Conservation (phyloP, 1,140 invertebrate species). For the Meteorus sp. region DNA sequence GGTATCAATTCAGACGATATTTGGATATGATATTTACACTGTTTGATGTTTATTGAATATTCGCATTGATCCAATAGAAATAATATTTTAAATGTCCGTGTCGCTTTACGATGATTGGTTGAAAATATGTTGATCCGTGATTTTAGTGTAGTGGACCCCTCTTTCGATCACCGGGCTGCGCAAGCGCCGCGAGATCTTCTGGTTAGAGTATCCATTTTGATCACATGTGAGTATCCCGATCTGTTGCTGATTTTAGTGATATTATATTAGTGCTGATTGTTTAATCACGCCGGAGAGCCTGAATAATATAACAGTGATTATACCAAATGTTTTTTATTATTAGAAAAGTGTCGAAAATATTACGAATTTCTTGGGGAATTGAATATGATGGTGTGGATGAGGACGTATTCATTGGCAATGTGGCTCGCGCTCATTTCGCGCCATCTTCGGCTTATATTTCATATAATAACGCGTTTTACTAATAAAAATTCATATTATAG, state of each 20-base stretch:
- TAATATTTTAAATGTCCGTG: slow-evolving; percentile 16
- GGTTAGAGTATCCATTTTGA: slow-evolving; percentile 66
- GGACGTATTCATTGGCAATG: slow-evolving; percentile 45
- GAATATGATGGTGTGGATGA: slow-evolving; percentile 35
- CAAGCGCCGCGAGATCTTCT: slow-evolving; percentile 60
- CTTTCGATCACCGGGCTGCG: slow-evolving; percentile 40
- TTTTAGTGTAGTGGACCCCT: slow-evolving; percentile 40
- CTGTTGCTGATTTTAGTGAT: slow-evolving; percentile 47
- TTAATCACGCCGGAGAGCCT: slow-evolving; percentile 33
- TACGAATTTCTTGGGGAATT: slow-evolving; percentile 6
- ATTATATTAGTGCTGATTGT: slow-evolving; percentile 49
- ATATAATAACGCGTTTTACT: slow-evolving; percentile 11
- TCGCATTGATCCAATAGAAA: slow-evolving; percentile 21
- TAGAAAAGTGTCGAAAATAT: slow-evolving; percentile 18
- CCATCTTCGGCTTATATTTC: slow-evolving; percentile 40
- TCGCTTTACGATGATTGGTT: slow-evolving; percentile 3
- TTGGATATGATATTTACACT: neutral
- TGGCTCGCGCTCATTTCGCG: slow-evolving; percentile 44
- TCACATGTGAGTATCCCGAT: slow-evolving; percentile 65
- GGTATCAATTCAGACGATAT: too few species aligned
- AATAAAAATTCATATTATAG: slow-evolving; percentile 3
- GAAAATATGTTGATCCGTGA: slow-evolving; percentile 30
- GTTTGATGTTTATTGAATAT: neutral
- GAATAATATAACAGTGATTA: slow-evolving; percentile 35
- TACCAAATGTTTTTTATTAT: slow-evolving; percentile 35